Evolutionary conservation across 92 coral and sea anemone genomes (phyloP).

Genomic region (Blastomussa wellsi): DNA sequence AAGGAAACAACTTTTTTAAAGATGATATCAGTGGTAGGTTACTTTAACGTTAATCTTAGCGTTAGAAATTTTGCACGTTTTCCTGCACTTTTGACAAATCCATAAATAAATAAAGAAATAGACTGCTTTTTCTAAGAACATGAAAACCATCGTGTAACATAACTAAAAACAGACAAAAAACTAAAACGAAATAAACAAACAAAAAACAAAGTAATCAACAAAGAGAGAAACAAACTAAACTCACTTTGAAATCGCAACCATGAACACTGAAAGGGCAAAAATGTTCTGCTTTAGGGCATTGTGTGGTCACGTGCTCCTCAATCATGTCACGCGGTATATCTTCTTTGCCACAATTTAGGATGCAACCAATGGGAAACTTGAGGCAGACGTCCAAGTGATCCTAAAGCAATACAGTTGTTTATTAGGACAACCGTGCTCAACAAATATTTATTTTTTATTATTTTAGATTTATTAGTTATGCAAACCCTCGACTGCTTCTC

Average conservation of each 20-base stretch:
- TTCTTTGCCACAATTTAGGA: conserved; percentile 43
- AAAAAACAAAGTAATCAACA: neutral
- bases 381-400: conserved; percentile 40
- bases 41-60: no score
- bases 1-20: neutral
- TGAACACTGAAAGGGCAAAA: conserved; percentile 42
- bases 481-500: no score
- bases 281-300: conserved; percentile 55
- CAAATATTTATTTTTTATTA: no score
- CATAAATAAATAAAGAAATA: no score
- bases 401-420: neutral
- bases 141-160: neutral
- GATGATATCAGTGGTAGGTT: no score
- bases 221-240: neutral
- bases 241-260: conserved; percentile 62
- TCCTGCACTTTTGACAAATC: no score
- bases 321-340: conserved; percentile 60
- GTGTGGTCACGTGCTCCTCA: conserved; percentile 49
- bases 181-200: neutral
- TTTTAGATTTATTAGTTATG: no score
- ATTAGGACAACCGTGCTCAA: neutral
- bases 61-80: no score
- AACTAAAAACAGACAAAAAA: no score
- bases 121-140: neutral
- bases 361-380: conserved; percentile 45